These are phyloP conservation scores for Phoxinus dragarum DNA, from an alignment of 2,797 vertebrate species.

Conservation along the genomic window DNA sequence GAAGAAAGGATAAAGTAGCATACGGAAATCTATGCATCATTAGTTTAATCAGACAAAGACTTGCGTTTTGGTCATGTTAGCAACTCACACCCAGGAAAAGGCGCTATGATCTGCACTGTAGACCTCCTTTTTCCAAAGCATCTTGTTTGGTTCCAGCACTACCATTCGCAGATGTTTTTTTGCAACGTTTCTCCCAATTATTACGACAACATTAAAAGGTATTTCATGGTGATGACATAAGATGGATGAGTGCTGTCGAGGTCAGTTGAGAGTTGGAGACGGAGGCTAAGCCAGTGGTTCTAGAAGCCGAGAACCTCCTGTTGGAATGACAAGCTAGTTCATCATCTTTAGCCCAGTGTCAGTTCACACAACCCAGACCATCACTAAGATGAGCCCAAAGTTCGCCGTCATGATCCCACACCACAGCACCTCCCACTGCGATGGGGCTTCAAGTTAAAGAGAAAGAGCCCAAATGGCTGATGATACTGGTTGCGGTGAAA, in stretches of 20 bases:
- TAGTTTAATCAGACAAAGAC: background rate
- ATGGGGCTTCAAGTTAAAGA: conserved; percentile 61
- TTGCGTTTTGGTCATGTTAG: conserved; percentile 1
- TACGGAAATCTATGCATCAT: background rate
- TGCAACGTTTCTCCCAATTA: conserved; percentile 52
- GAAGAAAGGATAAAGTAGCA: background rate
- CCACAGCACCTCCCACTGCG: conserved; percentile 65
- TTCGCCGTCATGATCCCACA: conserved; percentile 19
- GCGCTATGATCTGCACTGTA: background rate
- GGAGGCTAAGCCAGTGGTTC: conserved; percentile 37
- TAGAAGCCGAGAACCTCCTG: conserved; percentile 37
- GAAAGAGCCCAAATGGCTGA: background rate
- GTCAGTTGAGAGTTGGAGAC: conserved; percentile 46
- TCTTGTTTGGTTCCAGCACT: conserved; percentile 49
- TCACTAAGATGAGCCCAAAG: conserved; percentile 43
- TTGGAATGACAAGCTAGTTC: conserved; percentile 57
- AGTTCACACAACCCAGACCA: conserved; percentile 56
- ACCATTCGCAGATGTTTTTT: conserved; percentile 44
- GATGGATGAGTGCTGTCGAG: conserved; percentile 65
- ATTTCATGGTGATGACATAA: conserved; percentile 43
- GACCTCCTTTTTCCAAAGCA: conserved; percentile 34
- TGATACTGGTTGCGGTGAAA: background rate
- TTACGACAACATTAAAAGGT: conserved; percentile 55
- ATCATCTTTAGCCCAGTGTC: conserved; percentile 59
- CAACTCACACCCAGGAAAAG: conserved; percentile 11